Conservation (phyloP, 1,140 invertebrate species). For the Drosophila tani region DNA sequence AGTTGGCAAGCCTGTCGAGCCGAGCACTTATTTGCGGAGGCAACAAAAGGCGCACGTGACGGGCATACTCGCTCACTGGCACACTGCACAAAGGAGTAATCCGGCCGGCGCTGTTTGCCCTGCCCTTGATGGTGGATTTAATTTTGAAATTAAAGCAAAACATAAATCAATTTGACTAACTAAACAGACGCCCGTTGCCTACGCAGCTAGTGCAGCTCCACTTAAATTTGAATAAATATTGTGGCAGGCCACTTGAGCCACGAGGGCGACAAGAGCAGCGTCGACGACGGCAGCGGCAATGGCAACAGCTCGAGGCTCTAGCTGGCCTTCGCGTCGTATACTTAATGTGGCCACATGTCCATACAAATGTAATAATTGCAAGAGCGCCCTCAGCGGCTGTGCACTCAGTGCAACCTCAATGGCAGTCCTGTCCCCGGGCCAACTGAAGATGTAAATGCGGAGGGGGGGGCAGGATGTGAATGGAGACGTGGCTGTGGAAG, state of each 20-base stretch:
- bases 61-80: conserved; percentile 24
- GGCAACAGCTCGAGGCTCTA: conserved; percentile 45
- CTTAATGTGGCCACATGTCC: conserved; percentile 76
- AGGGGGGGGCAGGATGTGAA: not conserved
- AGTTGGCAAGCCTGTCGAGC: conserved; percentile 50
- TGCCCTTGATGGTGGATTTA: conserved; percentile 49
- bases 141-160: conserved; percentile 67
- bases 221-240: conserved; percentile 74
- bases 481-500: not conserved
- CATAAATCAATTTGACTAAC: conserved; percentile 77
- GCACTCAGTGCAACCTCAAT: conserved; percentile 70
- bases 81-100: conserved; percentile 8
- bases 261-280: conserved; percentile 25
- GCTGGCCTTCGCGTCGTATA: conserved; percentile 70
- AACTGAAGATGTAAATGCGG: conserved; percentile 37
- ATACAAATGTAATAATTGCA: conserved; percentile 78
- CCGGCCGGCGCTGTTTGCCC: conserved; percentile 38
- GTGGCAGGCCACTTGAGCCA: conserved; percentile 58
- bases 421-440: conserved; percentile 44
- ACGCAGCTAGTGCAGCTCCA: conserved; percentile 16
- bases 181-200: conserved; percentile 46
- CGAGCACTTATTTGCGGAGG: conserved; percentile 56
- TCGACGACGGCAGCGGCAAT: conserved; percentile 13
- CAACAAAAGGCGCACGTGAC: conserved; percentile 63
- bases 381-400: conserved; percentile 35